Evolutionary conservation across 2,113 vertebrate species (phyloP), one percentile per base, ranked within the genome.

Genomic region (Osmerus eperlanus): DNA sequence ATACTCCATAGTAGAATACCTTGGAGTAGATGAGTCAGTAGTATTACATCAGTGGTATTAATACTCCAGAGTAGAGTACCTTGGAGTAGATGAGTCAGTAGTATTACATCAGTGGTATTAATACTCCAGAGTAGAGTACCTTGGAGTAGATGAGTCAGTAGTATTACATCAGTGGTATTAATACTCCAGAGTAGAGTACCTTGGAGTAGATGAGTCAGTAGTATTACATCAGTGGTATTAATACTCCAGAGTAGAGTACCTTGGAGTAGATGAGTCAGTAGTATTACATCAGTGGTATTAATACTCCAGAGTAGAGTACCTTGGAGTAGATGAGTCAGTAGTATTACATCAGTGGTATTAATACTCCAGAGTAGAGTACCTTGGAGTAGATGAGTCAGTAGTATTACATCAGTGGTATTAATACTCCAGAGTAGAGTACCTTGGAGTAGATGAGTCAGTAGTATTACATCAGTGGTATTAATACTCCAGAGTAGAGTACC

Each of bases 31-130:
- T 14, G 12, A 2, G 12, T 41, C 36, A 41, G 36, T 41, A 41
- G 36, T 41, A 9, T 21, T 14, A 28, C 6, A 6, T 41, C 36
- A 41, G 36, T 9, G 21, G 28, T 73, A 7, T 4, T 9, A 9
- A 13, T 51, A 13, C 83, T 23, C 23, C 23, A 23, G 23, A 23
- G 23, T 23, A 23, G 1, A 7, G 71, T 87, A 96, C 97, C 95
- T 98, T 97, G 79, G 96, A 99, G 89, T 99, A 99, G 81, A 98
- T 96, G n/a, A 3, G n/a, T n/a, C n/a, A n/a, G n/a, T n/a, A n/a
- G n/a, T n/a, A 11, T 23, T 13, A 29, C 32, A 4, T 47, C 41
- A 47, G 41, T 9, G 23, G 29, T 73, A 7, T 4, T 9, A 9
- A 13, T 52, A 12, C 84, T 25, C 25, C 25, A 25, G 1, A 25